A percentile compares a stretch with the other conserved stretches of the same genome.
phyloP scores from a whole-genome alignment of 2,113 vertebrate genomes.

The Salvator merianae region DNA sequence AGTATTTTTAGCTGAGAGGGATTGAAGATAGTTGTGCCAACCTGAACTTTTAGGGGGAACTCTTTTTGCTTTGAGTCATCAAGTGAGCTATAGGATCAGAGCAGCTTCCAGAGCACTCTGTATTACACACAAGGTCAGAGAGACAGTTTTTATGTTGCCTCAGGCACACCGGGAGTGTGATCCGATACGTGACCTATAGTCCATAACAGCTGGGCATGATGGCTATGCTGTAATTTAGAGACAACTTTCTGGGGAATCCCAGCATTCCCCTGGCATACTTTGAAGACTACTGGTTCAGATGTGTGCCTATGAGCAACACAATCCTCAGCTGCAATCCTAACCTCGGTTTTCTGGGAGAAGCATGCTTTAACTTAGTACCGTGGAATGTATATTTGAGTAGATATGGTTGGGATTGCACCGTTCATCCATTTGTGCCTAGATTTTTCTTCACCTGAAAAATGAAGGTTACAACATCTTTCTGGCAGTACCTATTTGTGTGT shows the following conservation, averaged over 20 bases:
- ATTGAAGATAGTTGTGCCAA: neutral
- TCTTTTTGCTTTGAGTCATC: neutral
- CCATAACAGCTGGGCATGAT: neutral
- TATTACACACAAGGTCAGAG: neutral
- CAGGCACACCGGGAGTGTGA: neutral
- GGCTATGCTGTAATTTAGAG: neutral
- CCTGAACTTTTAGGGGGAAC: neutral
- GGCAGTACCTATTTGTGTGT: neutral
- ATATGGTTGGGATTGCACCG: neutral
- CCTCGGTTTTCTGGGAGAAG: too few species aligned
- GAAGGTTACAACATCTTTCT: neutral
- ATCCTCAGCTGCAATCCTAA: neutral
- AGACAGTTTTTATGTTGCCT: neutral
- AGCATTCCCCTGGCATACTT: neutral
- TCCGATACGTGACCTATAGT: neutral
- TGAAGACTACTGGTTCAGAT: neutral
- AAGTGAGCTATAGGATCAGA: neutral
- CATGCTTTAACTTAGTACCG: too few species aligned
- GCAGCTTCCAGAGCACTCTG: neutral
- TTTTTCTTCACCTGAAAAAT: slow-evolving; percentile 2
- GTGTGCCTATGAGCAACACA: neutral
- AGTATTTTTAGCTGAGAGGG: too few species aligned
- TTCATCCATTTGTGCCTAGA: neutral
- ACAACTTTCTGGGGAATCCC: neutral
- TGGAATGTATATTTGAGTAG: too few species aligned